Percentiles rank a stretch among this genome's conserved stretches.
Evolutionary conservation across 2,797 vertebrate species (phyloP).

Genomic region (Pipistrellus pipistrellus): DNA sequence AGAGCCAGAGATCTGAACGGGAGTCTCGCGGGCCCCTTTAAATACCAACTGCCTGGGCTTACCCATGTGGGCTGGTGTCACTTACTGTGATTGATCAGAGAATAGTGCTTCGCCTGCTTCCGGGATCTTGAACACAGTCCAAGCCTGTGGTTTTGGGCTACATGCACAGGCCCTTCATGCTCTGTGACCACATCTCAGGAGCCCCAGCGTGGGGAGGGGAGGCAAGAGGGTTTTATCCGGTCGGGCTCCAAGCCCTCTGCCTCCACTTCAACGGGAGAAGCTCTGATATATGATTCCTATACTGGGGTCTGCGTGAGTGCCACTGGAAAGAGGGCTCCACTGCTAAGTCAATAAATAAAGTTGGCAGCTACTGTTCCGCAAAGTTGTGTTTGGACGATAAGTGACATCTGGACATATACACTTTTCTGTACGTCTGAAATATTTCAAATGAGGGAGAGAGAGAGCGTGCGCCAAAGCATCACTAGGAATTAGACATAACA

Average conservation of each 20-base stretch:
- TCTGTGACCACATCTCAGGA: not conserved
- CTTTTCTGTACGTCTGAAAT: conserved; percentile 21
- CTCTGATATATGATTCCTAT: not conserved
- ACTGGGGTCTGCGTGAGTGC: not conserved
- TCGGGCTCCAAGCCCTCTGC: not conserved
- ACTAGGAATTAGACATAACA: conserved; percentile 15
- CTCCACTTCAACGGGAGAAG: not conserved
- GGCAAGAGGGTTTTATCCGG: not conserved
- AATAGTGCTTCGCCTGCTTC: not conserved
- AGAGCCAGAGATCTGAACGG: not conserved
- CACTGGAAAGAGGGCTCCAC: not conserved
- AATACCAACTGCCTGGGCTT: not conserved
- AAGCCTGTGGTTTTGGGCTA: not conserved
- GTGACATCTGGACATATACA: not conserved
- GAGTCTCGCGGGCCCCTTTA: not conserved
- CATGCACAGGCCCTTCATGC: not conserved
- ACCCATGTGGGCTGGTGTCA: not conserved
- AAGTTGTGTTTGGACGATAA: conserved; percentile 34
- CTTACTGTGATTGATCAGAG: not conserved
- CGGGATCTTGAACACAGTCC: not conserved
- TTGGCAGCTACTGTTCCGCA: not conserved
- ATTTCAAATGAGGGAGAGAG: not conserved
- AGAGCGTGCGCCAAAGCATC: not conserved
- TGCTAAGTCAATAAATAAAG: conserved; percentile 25
- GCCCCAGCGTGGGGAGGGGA: fast-evolving